phyloP scores from a whole-genome alignment of 2,888 invertebrate species.

The Halictus ligatus region DNA sequence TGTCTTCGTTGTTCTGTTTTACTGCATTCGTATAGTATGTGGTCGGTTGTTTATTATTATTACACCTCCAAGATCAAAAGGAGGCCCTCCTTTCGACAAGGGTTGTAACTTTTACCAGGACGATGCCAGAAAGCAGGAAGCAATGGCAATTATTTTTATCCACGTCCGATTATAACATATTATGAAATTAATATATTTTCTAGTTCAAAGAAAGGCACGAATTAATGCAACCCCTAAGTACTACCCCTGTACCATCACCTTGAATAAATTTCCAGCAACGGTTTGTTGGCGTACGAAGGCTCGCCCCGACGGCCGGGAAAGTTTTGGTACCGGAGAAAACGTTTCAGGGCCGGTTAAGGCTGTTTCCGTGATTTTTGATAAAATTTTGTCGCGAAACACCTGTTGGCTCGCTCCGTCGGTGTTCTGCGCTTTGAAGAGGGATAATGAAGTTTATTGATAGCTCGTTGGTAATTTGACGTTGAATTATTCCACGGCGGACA shows the following conservation, averaged over 20 bases:
- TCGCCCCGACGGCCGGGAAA: neutral
- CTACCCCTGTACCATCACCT: neutral
- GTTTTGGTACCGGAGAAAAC: neutral
- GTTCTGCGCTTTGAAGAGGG: neutral
- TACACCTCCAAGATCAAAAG: too few relatives aligned
- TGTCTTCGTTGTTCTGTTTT: too few relatives aligned
- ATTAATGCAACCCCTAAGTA: neutral
- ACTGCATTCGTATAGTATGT: too few relatives aligned
- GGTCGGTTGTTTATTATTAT: too few relatives aligned
- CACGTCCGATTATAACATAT: too few relatives aligned
- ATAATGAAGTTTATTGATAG: slow-evolving; percentile 15
- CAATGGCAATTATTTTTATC: too few relatives aligned
- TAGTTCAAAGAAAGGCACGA: too few relatives aligned
- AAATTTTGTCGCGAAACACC: slow-evolving; percentile 53
- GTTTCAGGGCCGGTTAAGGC: neutral
- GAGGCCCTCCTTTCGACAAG: too few relatives aligned
- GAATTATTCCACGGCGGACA: slow-evolving; percentile 8
- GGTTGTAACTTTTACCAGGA: too few relatives aligned
- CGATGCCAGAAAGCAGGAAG: too few relatives aligned
- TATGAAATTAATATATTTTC: too few relatives aligned
- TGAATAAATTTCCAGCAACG: neutral
- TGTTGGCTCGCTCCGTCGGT: slow-evolving; percentile 32
- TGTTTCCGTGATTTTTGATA: slow-evolving; percentile 33
- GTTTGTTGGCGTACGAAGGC: neutral
- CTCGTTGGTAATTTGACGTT: neutral